Evolutionary conservation across 2,113 vertebrate genomes (phyloP).

Genomic region (Ranitomeya variabilis): DNA sequence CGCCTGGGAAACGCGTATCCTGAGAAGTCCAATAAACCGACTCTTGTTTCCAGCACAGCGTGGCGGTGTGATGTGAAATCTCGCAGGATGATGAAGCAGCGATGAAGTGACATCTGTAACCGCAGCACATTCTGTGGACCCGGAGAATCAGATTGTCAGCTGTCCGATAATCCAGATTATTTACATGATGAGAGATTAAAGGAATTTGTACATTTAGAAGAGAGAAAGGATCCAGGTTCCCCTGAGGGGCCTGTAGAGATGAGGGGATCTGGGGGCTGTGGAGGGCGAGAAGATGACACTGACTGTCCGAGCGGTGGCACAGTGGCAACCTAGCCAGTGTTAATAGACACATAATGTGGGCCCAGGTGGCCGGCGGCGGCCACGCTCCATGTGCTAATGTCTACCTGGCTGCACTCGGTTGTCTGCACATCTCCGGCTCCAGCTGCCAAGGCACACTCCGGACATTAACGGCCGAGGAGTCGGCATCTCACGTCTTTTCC

Average conservation of each 20-base stretch:
- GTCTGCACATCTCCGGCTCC: constrained; percentile 13
- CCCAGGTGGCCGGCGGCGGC: background rate
- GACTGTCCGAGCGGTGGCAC: background rate
- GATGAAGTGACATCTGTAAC: too few species aligned
- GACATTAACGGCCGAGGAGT: constrained; percentile 45
- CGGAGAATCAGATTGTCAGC: background rate
- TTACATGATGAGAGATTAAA: too few species aligned
- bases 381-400: constrained; percentile 1
- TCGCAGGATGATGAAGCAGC: too few species aligned
- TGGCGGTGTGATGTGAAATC: too few species aligned
- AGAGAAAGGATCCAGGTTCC: too few species aligned
- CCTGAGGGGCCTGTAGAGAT: background rate
- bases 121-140: too few species aligned
- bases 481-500: constrained; percentile 3
- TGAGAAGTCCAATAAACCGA: too few species aligned
- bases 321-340: background rate
- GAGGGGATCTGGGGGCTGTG: background rate
- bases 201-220: too few species aligned
- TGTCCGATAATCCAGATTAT: too few species aligned
- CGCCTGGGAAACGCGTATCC: too few species aligned
- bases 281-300: background rate
- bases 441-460: constrained; percentile 40
- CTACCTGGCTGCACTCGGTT: background rate
- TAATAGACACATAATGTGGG: background rate
- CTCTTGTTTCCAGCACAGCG: too few species aligned